Base-by-base conservation (phyloP, 1,140 invertebrate species). In the Melitaea cinxia region DNA sequence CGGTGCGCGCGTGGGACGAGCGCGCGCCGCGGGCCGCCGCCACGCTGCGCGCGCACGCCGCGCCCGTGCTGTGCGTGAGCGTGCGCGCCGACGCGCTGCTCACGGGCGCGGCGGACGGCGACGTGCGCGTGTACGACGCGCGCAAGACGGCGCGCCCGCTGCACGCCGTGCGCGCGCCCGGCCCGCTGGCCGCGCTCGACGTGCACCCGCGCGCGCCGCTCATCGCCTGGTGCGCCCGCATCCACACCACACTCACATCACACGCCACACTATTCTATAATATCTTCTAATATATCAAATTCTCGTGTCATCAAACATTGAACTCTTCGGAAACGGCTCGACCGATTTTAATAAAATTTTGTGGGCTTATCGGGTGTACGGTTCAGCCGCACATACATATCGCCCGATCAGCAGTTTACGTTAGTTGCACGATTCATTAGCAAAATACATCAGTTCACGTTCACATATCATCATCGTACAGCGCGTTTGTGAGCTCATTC, bases 71-170 rank as follows among this genome's bases (percentile, higher is more conserved):
- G 55, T 75, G 73, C 79, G 80, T 78, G 62, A 77, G 76, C 74
- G 79, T 70, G 15, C 67, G 78, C 30, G 33, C 65, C 59, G 80
- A 79, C 71, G 57, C 47, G 9, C 65, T 88, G 53, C 26, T 89
- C 62, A 80, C 87, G n/a, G 87, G 77, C 68, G 81, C 84, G 83
- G 91, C 93, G 12, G 93, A 92, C 54, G 97, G 97, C 12, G 95
- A 96, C 73, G 92, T 98, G 12, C 93, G 93, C 80, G 93, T 97
- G 54, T 97, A 95, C 92, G 97, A 98, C 90, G 91, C 95, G 65
- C 92, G 97, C 63, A 94, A 94, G 80, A 92, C 94, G 80, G 92
- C 91, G 21, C 93, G 94, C 1, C 69, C 95, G 3, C 91, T 92
- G 6, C 91, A 92, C 70, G 92, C 91, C 21, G 92, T 95, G 77